These are phyloP conservation scores for Drosophila colorata DNA, from an alignment of 2,888 invertebrate genomes.

Conservation along the genomic window DNA sequence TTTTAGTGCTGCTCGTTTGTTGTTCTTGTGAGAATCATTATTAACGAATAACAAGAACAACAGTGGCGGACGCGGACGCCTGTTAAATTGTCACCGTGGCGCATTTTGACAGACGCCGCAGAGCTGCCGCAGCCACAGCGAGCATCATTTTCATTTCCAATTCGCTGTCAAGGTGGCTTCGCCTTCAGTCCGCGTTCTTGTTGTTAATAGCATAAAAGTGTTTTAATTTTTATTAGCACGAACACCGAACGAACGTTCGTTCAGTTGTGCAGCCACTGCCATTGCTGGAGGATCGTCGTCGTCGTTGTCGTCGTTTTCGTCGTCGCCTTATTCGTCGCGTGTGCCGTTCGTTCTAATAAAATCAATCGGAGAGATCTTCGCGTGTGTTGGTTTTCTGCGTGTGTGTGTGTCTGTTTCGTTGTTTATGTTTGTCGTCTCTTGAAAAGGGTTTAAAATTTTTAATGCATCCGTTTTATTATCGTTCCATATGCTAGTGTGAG, in stretches of 20 bases:
- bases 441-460: slow-evolving; percentile 69
- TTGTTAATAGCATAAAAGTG: slow-evolving; percentile 79
- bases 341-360: slow-evolving; percentile 71
- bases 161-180: slow-evolving; percentile 65
- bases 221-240: slow-evolving; percentile 79
- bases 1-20: slow-evolving; percentile 47
- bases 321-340: slow-evolving; percentile 59
- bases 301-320: slow-evolving; percentile 32
- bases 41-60: slow-evolving; percentile 35
- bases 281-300: slow-evolving; percentile 63
- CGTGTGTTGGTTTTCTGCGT: slow-evolving; percentile 44
- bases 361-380: slow-evolving; percentile 66
- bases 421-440: slow-evolving; percentile 60
- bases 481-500: slow-evolving; percentile 57
- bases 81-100: slow-evolving; percentile 60
- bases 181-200: slow-evolving; percentile 62
- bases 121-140: background rate
- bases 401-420: slow-evolving; percentile 25
- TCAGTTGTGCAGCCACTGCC: slow-evolving; percentile 67
- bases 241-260: slow-evolving; percentile 52
- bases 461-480: slow-evolving; percentile 78
- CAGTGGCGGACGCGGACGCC: slow-evolving; percentile 26
- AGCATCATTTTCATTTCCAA: slow-evolving; percentile 51
- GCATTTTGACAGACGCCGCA: slow-evolving; percentile 55
- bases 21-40: slow-evolving; percentile 41